phyloP scores from a whole-genome alignment of 2,797 vertebrate genomes.

The Malacoctenus gilli region DNA sequence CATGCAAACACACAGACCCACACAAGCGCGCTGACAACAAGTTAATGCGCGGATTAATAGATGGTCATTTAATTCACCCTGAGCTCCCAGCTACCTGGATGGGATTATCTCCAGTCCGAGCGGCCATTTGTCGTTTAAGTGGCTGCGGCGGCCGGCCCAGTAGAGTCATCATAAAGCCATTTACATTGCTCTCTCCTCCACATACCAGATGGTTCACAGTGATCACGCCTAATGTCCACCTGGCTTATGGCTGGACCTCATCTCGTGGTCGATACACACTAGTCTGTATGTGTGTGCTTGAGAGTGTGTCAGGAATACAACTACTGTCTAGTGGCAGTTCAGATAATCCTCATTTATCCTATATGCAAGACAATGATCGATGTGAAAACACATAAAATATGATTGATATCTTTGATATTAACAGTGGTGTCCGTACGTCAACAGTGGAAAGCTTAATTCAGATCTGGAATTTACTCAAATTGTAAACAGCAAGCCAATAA shows the following conservation, averaged over 20 bases:
- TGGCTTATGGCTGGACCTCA: slow-evolving; percentile 80
- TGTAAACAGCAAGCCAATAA: no score
- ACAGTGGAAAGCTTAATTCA: no score
- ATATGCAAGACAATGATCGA: no score
- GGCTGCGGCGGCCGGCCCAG: slow-evolving; percentile 63
- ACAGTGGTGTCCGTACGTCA: no score
- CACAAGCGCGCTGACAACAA: no score
- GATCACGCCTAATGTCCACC: slow-evolving; percentile 75
- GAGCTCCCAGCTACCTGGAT: slow-evolving; percentile 50
- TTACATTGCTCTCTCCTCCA: slow-evolving; percentile 76
- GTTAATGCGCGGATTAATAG: slow-evolving; percentile 36
- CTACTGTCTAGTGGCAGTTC: no score
- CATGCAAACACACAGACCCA: slow-evolving; percentile 15
- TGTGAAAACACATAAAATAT: no score
- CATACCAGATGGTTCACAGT: slow-evolving; percentile 81
- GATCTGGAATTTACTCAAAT: no score
- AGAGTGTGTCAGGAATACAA: no score
- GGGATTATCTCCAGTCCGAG: slow-evolving; percentile 55
- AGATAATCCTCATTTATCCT: no score
- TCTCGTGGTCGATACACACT: slow-evolving; percentile 13
- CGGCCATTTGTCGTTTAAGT: slow-evolving; percentile 71
- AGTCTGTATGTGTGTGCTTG: no score
- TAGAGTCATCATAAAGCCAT: slow-evolving; percentile 73
- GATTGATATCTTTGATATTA: no score
- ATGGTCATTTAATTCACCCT: slow-evolving; percentile 35